Evolutionary conservation across 2,113 vertebrate species (phyloP), one percentile per base, ranked within the genome.

Genomic region (Bambusicola thoracicus): DNA sequence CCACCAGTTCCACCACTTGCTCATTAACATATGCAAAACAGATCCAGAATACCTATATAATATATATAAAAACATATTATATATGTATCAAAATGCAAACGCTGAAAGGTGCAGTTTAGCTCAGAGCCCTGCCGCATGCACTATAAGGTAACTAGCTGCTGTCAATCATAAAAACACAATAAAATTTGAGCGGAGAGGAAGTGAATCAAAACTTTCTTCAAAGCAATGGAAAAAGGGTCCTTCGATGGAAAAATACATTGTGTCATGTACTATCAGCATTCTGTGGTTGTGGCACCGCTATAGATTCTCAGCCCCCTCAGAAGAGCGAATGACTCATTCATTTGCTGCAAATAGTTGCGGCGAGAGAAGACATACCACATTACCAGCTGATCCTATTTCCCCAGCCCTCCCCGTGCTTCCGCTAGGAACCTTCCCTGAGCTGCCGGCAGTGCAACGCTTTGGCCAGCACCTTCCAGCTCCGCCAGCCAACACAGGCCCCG

Each of bases 351-450:
- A 97, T 94, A 97, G 93, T 94, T 97, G 97, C 69, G 95, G 96
- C 74, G 34, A 95, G 95, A 97, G 96, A 91, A 94, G 97, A 98
- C 96, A 97, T 97, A 98, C 98, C 98, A 97, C 98, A 97, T 98
- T 95, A 98, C 98, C 98, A 98, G 98, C 98, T 98, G 98, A 98
- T 98, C 98, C 98, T 93, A 98, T 98, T 97, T 98, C 98, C 97
- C 98, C 97, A 94, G 98, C 94, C 51, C 61, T 90, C 97, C 93
- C 90, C 81, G 25, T 8, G 43, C 90, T 97, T 96, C 95, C 59
- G 13, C 72, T 68, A 43, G 87, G 85, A 76, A 93, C 89, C n/a
- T 58, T 75, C 63, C 56, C 74, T 93, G 77, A 87, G 79, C 68
- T 68, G 83, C 36, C 85, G 77, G 58, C 14, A 16, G 49, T 36